phyloP scores from a whole-genome alignment of 1,140 invertebrate genomes.

The Thaumetopoea pityocampa region DNA sequence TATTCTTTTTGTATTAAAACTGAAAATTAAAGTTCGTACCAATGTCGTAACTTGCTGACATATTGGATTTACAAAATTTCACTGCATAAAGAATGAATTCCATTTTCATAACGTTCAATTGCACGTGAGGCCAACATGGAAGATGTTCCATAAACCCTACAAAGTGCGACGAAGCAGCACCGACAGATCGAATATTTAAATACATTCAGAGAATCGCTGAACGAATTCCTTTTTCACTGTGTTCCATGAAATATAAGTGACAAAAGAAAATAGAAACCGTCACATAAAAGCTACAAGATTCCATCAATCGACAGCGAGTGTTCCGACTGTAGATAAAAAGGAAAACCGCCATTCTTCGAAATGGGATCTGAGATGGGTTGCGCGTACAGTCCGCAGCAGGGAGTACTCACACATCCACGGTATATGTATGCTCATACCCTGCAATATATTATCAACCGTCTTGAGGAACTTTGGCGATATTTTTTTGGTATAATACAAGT shows the following conservation, averaged over 20 bases:
- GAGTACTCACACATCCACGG: neutral
- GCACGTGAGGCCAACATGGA: conserved; percentile 10
- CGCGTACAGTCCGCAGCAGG: conserved; percentile 2
- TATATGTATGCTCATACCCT: conserved; percentile 4
- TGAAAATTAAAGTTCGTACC: too few relatives aligned
- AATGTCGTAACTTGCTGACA: conserved; percentile 6
- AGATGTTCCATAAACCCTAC: conserved; percentile 9
- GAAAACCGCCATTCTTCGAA: conserved; percentile 18
- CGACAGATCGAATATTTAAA: too few relatives aligned
- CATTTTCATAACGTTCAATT: conserved; percentile 19
- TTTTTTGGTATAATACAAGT: too few relatives aligned
- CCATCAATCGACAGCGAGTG: conserved; percentile 18
- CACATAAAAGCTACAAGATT: conserved; percentile 15
- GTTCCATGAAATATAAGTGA: conserved; percentile 6
- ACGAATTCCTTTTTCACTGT: too few relatives aligned
- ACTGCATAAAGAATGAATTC: conserved; percentile 14
- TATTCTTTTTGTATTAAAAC: too few relatives aligned
- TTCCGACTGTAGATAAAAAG: conserved; percentile 19
- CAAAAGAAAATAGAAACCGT: conserved; percentile 6
- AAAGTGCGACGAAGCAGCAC: too few relatives aligned
- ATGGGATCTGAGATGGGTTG: conserved; percentile 16
- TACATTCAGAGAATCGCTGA: too few relatives aligned
- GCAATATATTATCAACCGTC: conserved; percentile 11
- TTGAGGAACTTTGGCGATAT: neutral
- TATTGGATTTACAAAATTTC: conserved; percentile 13